Evolutionary conservation across 2,113 vertebrate genomes (phyloP).

Genomic region (Plecotus auritus): DNA sequence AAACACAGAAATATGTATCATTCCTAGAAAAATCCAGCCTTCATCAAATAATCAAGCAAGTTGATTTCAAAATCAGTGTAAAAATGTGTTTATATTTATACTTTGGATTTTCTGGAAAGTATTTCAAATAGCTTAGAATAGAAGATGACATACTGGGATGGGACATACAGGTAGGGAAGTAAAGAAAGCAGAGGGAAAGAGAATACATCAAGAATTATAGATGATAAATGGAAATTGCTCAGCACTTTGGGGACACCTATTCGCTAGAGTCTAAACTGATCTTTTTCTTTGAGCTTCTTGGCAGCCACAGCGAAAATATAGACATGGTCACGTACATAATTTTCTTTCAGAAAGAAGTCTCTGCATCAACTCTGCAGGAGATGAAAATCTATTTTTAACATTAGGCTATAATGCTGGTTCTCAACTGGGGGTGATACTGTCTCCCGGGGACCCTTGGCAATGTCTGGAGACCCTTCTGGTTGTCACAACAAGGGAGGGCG

Average conservation of each 20-base stretch:
- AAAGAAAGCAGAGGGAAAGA: background rate
- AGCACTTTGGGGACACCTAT: background rate
- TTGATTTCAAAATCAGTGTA: conserved; percentile 40
- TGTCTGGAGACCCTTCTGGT: background rate
- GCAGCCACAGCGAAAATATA: background rate
- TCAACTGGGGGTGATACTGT: background rate
- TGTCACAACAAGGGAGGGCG: fast-evolving
- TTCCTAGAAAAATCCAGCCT: conserved; percentile 25
- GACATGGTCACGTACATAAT: background rate
- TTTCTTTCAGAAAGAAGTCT: background rate
- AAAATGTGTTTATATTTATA: conserved; percentile 3
- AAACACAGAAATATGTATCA: conserved; percentile 30
- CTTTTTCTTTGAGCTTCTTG: background rate
- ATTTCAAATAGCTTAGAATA: conserved; percentile 12
- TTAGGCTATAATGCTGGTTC: background rate
- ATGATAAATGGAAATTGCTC: background rate
- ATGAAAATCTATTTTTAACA: background rate
- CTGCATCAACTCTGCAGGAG: background rate
- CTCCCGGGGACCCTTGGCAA: too few relatives aligned
- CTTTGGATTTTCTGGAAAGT: background rate
- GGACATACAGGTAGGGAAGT: background rate
- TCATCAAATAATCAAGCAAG: conserved; percentile 47
- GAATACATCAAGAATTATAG: background rate
- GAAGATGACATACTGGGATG: background rate
- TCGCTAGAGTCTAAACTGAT: background rate